Conservation (phyloP, 2,113 vertebrate genomes). For the Strix uralensis region DNA sequence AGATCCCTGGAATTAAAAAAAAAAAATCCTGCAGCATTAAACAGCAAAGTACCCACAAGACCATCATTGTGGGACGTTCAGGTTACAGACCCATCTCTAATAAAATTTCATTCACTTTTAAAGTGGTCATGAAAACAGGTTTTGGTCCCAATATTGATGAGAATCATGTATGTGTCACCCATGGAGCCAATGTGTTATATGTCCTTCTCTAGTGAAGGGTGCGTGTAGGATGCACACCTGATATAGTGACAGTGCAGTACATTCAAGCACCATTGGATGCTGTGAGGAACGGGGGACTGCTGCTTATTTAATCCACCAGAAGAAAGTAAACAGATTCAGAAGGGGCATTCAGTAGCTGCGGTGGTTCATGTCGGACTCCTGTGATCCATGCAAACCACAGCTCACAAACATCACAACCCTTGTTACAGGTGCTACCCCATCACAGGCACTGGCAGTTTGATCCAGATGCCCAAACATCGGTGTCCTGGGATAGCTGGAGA, state of each 20-base stretch:
- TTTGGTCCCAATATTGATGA: not conserved
- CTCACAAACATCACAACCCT: not conserved
- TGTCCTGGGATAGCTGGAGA: not conserved
- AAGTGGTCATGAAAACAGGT: not conserved
- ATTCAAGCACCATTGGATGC: not conserved
- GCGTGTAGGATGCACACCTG: not conserved
- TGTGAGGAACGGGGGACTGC: not conserved
- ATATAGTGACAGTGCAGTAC: not conserved
- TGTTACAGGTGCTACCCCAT: not conserved
- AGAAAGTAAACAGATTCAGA: not conserved
- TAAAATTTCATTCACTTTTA: not conserved
- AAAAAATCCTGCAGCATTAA: not conserved
- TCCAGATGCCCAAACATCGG: not conserved
- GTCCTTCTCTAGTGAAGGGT: not conserved
- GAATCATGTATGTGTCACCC: not conserved
- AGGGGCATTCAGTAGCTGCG: not conserved
- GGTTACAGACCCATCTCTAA: not conserved
- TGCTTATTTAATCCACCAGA: not conserved
- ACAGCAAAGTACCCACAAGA: not conserved
- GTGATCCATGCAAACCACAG: not conserved
- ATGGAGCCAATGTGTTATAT: not conserved
- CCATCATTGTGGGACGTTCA: too few species aligned
- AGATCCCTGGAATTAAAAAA: slow-evolving; percentile 71
- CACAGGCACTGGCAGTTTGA: not conserved
- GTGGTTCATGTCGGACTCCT: not conserved